A percentile compares a stretch with the other conserved stretches of the same genome.
These are phyloP conservation scores for Vimba vimba DNA, from an alignment of 2,113 vertebrate species.

Conservation along the genomic window DNA sequence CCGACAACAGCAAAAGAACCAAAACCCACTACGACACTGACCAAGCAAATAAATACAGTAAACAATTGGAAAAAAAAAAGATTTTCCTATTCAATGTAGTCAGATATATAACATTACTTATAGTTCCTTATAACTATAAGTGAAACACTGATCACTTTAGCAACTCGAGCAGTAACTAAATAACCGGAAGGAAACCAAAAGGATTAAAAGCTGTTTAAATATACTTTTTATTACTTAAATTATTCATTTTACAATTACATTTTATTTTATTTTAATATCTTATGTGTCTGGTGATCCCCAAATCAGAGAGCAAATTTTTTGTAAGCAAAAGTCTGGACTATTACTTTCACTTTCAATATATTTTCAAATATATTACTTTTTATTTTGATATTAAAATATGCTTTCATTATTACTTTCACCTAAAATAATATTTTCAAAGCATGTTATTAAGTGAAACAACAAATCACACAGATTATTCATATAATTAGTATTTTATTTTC, in stretches of 20 bases:
- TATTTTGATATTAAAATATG: no score
- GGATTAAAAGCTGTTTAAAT: neutral
- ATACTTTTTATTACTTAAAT: neutral
- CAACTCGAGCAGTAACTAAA: neutral
- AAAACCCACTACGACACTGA: no score
- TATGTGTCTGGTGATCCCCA: neutral
- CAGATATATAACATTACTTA: no score
- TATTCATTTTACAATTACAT: neutral
- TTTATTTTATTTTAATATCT: neutral
- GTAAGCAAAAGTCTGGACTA: no score
- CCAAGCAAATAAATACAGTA: no score
- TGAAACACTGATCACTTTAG: neutral
- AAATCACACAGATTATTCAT: neutral
- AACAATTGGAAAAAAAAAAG: no score
- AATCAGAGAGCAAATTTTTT: no score
- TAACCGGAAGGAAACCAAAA: neutral
- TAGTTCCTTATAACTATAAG: neutral
- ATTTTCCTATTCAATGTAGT: no score
- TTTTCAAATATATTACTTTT: no score
- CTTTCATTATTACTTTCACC: neutral
- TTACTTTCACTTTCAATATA: no score
- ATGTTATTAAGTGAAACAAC: neutral
- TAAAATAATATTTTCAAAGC: no score
- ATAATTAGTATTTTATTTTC: neutral
- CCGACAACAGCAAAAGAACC: no score